Percentiles rank a stretch among this genome's conserved stretches.
These are phyloP conservation scores for Melanotaenia trifasciata DNA, from an alignment of 2,797 vertebrate genomes.

Conservation along the genomic window DNA sequence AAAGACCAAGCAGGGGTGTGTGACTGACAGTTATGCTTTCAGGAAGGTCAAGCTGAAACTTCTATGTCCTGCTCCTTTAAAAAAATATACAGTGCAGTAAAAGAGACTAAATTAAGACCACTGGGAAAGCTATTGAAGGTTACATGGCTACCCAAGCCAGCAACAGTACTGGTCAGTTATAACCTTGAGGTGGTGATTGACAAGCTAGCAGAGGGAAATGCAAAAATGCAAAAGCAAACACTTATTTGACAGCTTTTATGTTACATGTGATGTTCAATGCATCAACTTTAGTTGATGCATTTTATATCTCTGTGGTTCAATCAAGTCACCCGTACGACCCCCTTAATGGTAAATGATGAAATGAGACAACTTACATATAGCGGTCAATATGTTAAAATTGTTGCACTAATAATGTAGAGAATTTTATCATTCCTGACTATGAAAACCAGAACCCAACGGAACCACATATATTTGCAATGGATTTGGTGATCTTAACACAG, in stretches of 20 bases:
- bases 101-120: not conserved
- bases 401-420: not conserved
- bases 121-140: not conserved
- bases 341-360: not conserved
- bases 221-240: not conserved
- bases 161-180: not conserved
- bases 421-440: not conserved
- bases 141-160: not conserved
- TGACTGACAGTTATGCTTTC: slow-evolving; percentile 43
- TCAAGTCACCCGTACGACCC: not conserved
- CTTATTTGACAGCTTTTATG: not conserved
- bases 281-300: not conserved
- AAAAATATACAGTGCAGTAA: slow-evolving; percentile 12
- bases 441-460: not conserved
- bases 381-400: not conserved
- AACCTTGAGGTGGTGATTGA: slow-evolving; percentile 1
- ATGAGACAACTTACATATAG: not conserved
- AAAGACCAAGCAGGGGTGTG: slow-evolving; percentile 18
- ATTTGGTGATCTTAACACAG: not conserved
- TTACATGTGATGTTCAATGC: not conserved
- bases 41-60: slow-evolving; percentile 39
- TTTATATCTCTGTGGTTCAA: not conserved
- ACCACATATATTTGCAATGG: not conserved
- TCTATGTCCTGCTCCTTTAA: slow-evolving; percentile 30
- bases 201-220: not conserved